Percentiles rank a stretch among this genome's conserved stretches.
Conservation (phyloP, 2,888 invertebrate species). For the Drosophila diplacantha region DNA sequence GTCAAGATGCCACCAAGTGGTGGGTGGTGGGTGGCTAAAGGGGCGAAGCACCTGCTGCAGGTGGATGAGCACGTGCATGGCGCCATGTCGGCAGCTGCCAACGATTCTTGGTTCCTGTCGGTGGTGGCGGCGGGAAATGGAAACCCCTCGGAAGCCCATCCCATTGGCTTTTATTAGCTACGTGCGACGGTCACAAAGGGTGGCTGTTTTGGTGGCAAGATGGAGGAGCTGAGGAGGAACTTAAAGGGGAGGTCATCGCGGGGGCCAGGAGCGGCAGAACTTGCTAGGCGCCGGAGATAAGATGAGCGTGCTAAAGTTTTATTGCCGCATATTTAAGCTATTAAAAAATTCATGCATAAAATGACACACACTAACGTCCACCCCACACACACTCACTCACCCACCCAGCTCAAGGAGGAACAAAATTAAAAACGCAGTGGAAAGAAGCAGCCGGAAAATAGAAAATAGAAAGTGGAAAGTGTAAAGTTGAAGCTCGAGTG, state of each 20-base stretch:
- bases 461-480: constrained; percentile 24
- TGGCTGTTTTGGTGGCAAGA: constrained; percentile 13
- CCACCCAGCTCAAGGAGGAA: constrained; percentile 30
- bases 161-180: constrained; percentile 61
- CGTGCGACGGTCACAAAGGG: constrained; percentile 48
- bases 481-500: constrained; percentile 29
- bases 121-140: constrained; percentile 3
- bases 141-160: not conserved
- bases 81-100: constrained; percentile 37
- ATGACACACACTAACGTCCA: constrained; percentile 52
- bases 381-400: constrained; percentile 11
- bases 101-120: constrained; percentile 5
- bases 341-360: constrained; percentile 72
- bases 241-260: constrained; percentile 6
- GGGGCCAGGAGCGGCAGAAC: constrained; percentile 28
- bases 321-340: constrained; percentile 72
- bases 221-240: not conserved
- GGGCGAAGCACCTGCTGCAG: constrained; percentile 25
- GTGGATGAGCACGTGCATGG: constrained; percentile 44
- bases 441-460: constrained; percentile 18
- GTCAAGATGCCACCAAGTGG: constrained; percentile 62
- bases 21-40: not conserved
- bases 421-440: constrained; percentile 34
- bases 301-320: constrained; percentile 71
- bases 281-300: constrained; percentile 64